Conservation (phyloP, 2,113 vertebrate species). For the Pandion haliaetus region DNA sequence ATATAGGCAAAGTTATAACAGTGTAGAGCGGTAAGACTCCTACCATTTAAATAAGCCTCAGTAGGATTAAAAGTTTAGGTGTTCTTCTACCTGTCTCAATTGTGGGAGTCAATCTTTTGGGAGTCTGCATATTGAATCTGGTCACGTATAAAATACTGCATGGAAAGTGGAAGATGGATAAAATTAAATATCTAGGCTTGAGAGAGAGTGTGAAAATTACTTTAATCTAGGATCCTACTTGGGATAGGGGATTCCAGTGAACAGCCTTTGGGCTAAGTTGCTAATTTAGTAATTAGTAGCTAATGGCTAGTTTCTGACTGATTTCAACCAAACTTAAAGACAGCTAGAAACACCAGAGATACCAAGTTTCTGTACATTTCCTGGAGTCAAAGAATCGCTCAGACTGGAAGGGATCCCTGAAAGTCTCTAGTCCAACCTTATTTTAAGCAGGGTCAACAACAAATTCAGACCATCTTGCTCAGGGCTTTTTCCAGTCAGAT, state of each 20-base stretch:
- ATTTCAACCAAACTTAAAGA: neutral
- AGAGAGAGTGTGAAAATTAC: neutral
- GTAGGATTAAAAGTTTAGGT: neutral
- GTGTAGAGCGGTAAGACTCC: neutral
- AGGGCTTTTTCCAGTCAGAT: neutral
- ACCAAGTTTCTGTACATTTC: neutral
- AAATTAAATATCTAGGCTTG: neutral
- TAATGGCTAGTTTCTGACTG: neutral
- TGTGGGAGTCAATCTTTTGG: neutral
- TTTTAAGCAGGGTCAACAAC: neutral
- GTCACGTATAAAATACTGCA: neutral
- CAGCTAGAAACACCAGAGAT: neutral
- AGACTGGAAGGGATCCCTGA: neutral
- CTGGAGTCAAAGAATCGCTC: neutral
- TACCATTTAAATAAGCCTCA: neutral
- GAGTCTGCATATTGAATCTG: neutral
- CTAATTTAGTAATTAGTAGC: neutral
- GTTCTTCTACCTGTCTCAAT: neutral
- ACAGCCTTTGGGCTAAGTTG: neutral
- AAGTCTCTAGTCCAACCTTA: neutral
- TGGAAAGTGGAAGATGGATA: neutral
- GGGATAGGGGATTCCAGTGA: neutral
- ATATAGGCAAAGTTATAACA: neutral
- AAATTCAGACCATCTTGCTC: neutral
- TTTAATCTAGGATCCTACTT: neutral